Evolutionary conservation across 2,888 invertebrate genomes (phyloP), one percentile per base, ranked within the genome.

Genomic region (Caenorhabditis macrosperma): DNA sequence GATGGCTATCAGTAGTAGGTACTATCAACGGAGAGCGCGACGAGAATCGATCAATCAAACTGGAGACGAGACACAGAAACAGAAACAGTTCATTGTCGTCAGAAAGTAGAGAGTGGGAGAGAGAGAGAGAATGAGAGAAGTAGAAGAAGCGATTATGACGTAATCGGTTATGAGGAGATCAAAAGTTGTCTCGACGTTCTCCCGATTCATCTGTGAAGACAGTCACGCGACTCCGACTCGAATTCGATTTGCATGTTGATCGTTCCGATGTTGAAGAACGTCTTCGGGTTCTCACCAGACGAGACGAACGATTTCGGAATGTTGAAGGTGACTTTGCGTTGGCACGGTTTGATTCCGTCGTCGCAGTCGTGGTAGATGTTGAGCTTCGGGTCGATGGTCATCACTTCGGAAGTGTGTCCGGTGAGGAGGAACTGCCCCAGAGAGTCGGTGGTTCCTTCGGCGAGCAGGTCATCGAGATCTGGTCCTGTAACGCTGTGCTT

Each of bases 391-490:
- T 86, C 86, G 38, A 86, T 86, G 1, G 86, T 86, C 82, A 83
- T 83, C n/a, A 86, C 69, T 74, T 86, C 86, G 1, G 84, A 82
- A 55, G 86, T 84, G 67, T 79, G 82, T 61, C 86, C 86, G 48
- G 60, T 41, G 15, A 87, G 81, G 7, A 84, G 78, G 69, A 87
- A 87, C 33, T 86, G 85, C 6, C 87, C 87, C 1, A 85, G 74
- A 44, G 84, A 84, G 66, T 87, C 86, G 3, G 87, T 87, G 20
- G 85, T 82, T 46, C 86, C 87, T 48, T 87, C 86, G 33, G 86
- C 86, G 24, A 87, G 59, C 2, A 87, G 75, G 50, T 87, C 87
- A 52, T 87, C 87, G 35, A 87, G 82, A 80, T 87, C 87, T 15
- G 88, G 87, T 79, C 88, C 85, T 84, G 44, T 38, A 81, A 66